Conservation (phyloP, 2,888 invertebrate species). For the Chrysolina oricalcia region DNA sequence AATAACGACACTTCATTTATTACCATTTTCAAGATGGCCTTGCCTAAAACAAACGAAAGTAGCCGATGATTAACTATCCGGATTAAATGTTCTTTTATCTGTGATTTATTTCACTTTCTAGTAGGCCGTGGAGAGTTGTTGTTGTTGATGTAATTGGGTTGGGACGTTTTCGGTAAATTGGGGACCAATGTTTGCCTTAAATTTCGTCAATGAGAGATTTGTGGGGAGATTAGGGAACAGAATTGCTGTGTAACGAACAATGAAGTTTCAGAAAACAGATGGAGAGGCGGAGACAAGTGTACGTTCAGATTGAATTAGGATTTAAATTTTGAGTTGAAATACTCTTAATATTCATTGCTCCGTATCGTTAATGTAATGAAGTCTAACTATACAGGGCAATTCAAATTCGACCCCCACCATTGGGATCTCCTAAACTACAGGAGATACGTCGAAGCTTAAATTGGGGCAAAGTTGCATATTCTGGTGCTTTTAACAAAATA, state of each 20-base stretch:
- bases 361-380: too few relatives aligned
- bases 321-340: neutral
- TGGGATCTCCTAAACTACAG: too few relatives aligned
- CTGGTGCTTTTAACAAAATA: too few relatives aligned
- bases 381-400: too few relatives aligned
- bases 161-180: conserved; percentile 33
- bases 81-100: conserved; percentile 49
- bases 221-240: conserved; percentile 36
- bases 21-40: conserved; percentile 49
- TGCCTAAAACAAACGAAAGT: conserved; percentile 43
- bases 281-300: neutral
- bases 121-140: conserved; percentile 47
- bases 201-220: conserved; percentile 37
- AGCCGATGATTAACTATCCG: conserved; percentile 45
- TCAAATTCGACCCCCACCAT: too few relatives aligned
- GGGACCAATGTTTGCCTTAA: conserved; percentile 37
- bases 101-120: conserved; percentile 46
- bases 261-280: neutral
- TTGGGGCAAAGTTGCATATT: too few relatives aligned
- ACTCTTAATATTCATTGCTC: too few relatives aligned
- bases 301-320: neutral
- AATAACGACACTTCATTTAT: conserved; percentile 50
- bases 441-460: too few relatives aligned
- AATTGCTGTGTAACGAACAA: conserved; percentile 13
- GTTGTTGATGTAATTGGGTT: conserved; percentile 37